Percentiles rank a stretch among this genome's conserved stretches.
Evolutionary conservation across 2,113 vertebrate genomes (phyloP).

Genomic region (Marmota flaviventris): DNA sequence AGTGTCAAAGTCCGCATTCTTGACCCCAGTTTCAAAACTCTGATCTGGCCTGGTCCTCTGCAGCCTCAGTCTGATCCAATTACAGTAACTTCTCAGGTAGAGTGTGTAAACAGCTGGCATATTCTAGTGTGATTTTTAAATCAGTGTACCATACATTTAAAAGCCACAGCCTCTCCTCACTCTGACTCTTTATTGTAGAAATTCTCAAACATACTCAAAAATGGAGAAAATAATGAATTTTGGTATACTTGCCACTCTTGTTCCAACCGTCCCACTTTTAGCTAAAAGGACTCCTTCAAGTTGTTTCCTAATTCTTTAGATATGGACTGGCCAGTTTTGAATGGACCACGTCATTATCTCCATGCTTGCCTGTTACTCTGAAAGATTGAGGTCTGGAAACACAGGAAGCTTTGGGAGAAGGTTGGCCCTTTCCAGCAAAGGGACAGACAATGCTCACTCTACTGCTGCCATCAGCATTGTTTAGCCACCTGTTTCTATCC

Average conservation of each 20-base stretch:
- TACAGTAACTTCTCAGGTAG: neutral
- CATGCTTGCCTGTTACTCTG: neutral
- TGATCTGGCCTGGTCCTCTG: neutral
- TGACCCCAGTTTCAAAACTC: neutral
- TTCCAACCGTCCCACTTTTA: neutral
- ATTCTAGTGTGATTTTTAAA: constrained; percentile 27
- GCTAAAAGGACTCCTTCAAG: neutral
- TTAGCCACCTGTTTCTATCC: neutral
- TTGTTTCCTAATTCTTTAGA: constrained; percentile 42
- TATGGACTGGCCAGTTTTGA: neutral
- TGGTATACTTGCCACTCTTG: neutral
- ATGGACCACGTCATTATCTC: neutral
- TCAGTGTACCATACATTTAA: neutral
- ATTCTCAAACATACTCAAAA: neutral
- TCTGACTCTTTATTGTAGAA: neutral
- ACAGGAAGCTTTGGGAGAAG: neutral
- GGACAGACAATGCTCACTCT: neutral
- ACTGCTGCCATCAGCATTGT: neutral
- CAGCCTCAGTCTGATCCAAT: neutral
- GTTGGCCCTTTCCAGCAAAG: neutral
- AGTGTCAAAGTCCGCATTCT: neutral
- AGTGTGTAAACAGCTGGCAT: neutral
- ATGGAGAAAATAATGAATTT: neutral
- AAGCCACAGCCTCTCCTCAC: neutral
- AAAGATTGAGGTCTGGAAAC: neutral